Evolutionary conservation across 2,113 vertebrate genomes (phyloP).

Genomic region (Pedionomus torquatus): DNA sequence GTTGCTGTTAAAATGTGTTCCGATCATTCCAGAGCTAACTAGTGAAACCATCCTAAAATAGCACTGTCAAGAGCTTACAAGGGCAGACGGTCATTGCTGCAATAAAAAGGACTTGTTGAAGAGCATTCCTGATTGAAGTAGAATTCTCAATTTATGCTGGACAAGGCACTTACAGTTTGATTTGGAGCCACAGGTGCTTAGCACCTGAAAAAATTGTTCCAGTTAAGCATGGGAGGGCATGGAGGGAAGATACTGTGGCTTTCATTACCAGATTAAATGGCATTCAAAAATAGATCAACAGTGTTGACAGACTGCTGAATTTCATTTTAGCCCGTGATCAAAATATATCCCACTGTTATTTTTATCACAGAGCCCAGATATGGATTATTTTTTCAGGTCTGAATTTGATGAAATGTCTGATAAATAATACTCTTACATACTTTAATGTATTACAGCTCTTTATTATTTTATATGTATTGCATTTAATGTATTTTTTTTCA

Average conservation of each 20-base stretch:
- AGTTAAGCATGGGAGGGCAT: background rate
- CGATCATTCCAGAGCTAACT: constrained; percentile 35
- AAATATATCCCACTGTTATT: constrained; percentile 31
- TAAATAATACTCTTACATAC: background rate
- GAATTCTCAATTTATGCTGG: background rate
- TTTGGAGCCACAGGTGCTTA: background rate
- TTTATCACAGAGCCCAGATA: constrained; percentile 39
- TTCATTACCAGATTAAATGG: constrained; percentile 43
- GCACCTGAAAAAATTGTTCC: background rate
- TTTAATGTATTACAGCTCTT: background rate
- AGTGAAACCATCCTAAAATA: constrained; percentile 64
- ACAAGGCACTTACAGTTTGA: background rate
- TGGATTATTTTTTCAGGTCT: constrained; percentile 19
- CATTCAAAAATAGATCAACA: constrained; percentile 52
- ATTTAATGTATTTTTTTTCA: background rate
- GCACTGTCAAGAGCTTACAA: constrained; percentile 39
- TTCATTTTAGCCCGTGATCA: background rate
- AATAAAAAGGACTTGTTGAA: background rate
- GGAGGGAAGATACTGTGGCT: background rate
- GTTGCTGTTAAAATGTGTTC: constrained; percentile 37
- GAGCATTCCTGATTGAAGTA: background rate
- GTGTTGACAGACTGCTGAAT: constrained; percentile 30
- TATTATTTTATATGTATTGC: background rate
- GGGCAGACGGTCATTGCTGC: constrained; percentile 34
- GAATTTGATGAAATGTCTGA: background rate